phyloP scores from a whole-genome alignment of 2,797 vertebrate species.

The Gallinago solitaria region DNA sequence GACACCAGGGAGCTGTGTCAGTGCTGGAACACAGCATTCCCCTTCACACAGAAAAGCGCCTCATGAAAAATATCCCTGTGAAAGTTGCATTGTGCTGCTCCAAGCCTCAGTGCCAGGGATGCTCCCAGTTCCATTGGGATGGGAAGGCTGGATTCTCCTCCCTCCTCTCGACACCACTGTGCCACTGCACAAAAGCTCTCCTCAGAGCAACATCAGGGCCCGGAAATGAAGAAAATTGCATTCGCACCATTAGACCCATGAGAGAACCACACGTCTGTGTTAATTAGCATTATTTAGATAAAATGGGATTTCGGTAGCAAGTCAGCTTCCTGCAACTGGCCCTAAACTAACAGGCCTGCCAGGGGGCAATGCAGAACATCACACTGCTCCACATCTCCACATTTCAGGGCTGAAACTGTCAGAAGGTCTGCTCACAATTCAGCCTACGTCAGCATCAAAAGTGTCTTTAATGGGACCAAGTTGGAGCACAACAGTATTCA shows the following conservation, averaged over 20 bases:
- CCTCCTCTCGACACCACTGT: neutral
- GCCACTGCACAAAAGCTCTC: neutral
- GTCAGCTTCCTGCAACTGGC: neutral
- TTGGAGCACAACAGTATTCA: neutral
- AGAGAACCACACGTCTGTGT: neutral
- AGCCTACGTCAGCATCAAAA: rapidly evolving
- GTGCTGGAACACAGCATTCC: neutral
- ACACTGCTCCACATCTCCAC: neutral
- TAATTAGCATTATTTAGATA: neutral
- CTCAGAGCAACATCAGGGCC: neutral
- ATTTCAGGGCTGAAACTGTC: neutral
- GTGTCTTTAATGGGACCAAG: neutral
- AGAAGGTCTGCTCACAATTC: neutral
- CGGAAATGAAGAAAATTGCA: neutral
- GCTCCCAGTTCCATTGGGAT: neutral
- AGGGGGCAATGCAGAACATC: neutral
- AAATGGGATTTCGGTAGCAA: neutral
- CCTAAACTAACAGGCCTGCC: neutral
- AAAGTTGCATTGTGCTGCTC: neutral
- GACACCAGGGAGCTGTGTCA: neutral
- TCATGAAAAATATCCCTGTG: neutral
- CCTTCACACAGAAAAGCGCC: rapidly evolving
- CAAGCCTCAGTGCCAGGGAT: neutral
- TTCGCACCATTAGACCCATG: neutral
- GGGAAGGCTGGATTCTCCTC: neutral